A percentile compares a stretch with the other conserved stretches of the same genome.
Evolutionary conservation across 2,797 vertebrate genomes (phyloP).

Genomic region (Poeciliopsis gracilis): DNA sequence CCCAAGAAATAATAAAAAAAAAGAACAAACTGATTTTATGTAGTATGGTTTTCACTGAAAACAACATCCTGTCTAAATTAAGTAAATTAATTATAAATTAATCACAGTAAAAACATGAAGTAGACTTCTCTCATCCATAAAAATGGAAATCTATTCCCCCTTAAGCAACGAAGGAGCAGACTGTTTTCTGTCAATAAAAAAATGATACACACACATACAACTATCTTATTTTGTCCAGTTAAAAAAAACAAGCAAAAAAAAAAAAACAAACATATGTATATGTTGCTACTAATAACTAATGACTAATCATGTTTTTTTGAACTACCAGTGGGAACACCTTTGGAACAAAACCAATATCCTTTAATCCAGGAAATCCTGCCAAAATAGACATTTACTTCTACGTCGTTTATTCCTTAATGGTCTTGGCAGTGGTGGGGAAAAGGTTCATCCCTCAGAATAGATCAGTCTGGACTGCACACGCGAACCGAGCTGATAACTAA

Average conservation of each 20-base stretch:
- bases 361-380: slow-evolving; percentile 16
- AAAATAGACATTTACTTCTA: slow-evolving; percentile 26
- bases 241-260: too few relatives aligned
- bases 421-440: slow-evolving; percentile 29
- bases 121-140: slow-evolving; percentile 16
- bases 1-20: slow-evolving; percentile 20
- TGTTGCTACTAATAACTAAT: slow-evolving; percentile 2
- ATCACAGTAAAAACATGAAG: slow-evolving; percentile 32
- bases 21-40: slow-evolving; percentile 10
- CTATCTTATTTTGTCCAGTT: neutral
- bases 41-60: neutral
- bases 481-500: slow-evolving; percentile 49
- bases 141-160: slow-evolving; percentile 16
- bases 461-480: slow-evolving; percentile 42
- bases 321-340: slow-evolving; percentile 15
- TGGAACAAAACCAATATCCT: slow-evolving; percentile 17
- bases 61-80: slow-evolving; percentile 13
- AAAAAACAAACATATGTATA: neutral
- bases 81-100: slow-evolving; percentile 21
- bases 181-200: slow-evolving; percentile 12
- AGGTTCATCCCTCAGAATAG: slow-evolving; percentile 50
- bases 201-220: slow-evolving; percentile 36
- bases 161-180: neutral
- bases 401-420: slow-evolving; percentile 41
- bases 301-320: neutral